A percentile compares a stretch with the other conserved stretches of the same genome.
Conservation (phyloP, 2,113 vertebrate genomes). For the Orcinus orca region DNA sequence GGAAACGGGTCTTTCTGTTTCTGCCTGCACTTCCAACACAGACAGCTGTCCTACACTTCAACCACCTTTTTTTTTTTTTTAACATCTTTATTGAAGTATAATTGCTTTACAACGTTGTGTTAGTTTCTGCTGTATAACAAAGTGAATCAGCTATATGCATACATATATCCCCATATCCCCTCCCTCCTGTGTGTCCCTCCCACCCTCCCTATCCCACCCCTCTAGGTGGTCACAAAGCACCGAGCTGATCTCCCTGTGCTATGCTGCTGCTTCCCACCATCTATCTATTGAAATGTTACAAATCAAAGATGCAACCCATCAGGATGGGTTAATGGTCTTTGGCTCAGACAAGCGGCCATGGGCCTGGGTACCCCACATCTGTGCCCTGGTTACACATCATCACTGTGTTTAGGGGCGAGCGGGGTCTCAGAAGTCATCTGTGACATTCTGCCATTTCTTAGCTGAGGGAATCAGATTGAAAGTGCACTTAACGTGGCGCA, state of each 20-base stretch:
- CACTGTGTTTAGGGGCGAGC: fast-evolving
- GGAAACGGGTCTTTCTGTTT: neutral
- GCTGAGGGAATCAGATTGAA: neutral
- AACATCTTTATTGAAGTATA: no score
- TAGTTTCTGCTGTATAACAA: no score
- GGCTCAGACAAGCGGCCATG: fast-evolving
- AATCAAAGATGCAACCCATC: neutral
- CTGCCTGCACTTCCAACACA: neutral
- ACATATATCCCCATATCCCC: no score
- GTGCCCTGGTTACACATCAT: fast-evolving
- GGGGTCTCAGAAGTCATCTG: neutral
- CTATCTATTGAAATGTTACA: neutral
- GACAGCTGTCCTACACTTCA: neutral
- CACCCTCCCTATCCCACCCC: no score
- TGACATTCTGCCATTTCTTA: fast-evolving
- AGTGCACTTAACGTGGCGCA: fast-evolving
- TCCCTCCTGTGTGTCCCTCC: no score
- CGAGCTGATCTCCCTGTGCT: no score
- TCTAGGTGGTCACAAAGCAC: no score
- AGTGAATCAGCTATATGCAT: no score
- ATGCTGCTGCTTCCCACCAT: no score
- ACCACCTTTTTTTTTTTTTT: neutral
- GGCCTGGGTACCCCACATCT: neutral
- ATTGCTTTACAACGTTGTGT: no score
- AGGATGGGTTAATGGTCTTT: neutral